A percentile compares a stretch with the other conserved stretches of the same genome.
phyloP scores from a whole-genome alignment of 1,140 invertebrate species.

The Argopecten irradians region DNA sequence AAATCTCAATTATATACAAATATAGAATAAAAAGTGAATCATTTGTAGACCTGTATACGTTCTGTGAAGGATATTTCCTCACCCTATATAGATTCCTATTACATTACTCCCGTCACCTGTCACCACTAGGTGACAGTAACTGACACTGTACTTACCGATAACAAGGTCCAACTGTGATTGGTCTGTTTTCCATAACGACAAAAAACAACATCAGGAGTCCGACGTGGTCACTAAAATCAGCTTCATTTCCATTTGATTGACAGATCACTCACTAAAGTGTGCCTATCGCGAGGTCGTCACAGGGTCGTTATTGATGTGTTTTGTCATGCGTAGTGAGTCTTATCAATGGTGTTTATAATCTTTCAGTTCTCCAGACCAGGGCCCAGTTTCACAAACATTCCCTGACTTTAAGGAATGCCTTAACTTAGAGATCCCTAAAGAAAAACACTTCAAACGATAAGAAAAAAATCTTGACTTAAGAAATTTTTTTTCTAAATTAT shows the following conservation, averaged over 20 bases:
- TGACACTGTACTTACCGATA: background rate
- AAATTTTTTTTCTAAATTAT: too few relatives aligned
- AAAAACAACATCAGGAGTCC: background rate
- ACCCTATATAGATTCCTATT: background rate
- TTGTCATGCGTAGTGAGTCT: background rate
- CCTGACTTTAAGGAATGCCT: too few relatives aligned
- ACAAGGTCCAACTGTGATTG: background rate
- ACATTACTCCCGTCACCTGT: background rate
- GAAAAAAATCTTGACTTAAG: too few relatives aligned
- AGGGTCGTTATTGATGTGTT: background rate
- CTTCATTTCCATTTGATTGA: background rate
- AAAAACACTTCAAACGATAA: too few relatives aligned
- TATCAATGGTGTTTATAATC: too few relatives aligned
- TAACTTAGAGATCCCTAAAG: too few relatives aligned
- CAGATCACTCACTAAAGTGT: background rate
- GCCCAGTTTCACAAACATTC: too few relatives aligned
- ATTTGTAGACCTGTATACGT: too few relatives aligned
- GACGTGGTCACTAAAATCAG: background rate
- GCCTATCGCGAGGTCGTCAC: background rate
- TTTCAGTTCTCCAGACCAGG: too few relatives aligned
- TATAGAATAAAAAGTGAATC: too few relatives aligned
- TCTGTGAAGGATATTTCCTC: too few relatives aligned
- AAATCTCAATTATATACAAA: too few relatives aligned
- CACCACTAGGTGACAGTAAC: background rate
- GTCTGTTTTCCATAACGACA: slow-evolving; percentile 5